Evolutionary conservation across 2,113 vertebrate genomes (phyloP).

Genomic region (Nicator chloris): DNA sequence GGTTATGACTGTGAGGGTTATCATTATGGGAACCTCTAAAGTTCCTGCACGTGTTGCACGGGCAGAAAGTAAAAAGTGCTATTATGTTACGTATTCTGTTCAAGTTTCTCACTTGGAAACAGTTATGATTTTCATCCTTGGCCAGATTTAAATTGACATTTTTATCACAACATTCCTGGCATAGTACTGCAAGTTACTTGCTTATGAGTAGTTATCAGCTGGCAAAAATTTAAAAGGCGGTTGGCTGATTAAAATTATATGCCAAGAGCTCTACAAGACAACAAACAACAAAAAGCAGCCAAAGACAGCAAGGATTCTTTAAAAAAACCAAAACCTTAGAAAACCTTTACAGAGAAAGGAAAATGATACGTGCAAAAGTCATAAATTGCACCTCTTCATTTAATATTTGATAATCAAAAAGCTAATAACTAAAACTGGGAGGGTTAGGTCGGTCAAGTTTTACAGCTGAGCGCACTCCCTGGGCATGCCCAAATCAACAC

Average conservation of each 20-base stretch:
- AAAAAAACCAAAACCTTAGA: no score
- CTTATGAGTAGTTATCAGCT: conserved; percentile 40
- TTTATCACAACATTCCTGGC: conserved; percentile 54
- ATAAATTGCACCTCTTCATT: conserved; percentile 11
- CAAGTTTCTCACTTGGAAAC: conserved; percentile 23
- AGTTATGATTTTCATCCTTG: conserved; percentile 30
- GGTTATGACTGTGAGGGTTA: not conserved
- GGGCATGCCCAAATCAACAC: conserved; percentile 58
- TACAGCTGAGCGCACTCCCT: conserved; percentile 45
- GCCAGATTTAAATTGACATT: conserved; percentile 45
- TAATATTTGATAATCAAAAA: conserved; percentile 44
- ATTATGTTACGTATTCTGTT: not conserved
- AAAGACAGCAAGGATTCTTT: not conserved
- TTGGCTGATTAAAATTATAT: conserved; percentile 43
- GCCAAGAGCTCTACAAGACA: not conserved
- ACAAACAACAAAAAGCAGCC: not conserved
- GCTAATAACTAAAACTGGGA: conserved; percentile 61
- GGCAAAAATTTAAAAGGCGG: conserved; percentile 27
- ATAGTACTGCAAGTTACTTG: conserved; percentile 6
- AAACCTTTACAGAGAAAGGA: not conserved
- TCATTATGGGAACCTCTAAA: not conserved
- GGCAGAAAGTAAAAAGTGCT: not conserved
- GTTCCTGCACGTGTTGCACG: not conserved
- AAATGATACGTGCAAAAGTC: not conserved
- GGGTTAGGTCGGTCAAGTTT: conserved; percentile 66